Evolutionary conservation across 2,888 invertebrate genomes (phyloP).

Genomic region (Microdon myrmicae): DNA sequence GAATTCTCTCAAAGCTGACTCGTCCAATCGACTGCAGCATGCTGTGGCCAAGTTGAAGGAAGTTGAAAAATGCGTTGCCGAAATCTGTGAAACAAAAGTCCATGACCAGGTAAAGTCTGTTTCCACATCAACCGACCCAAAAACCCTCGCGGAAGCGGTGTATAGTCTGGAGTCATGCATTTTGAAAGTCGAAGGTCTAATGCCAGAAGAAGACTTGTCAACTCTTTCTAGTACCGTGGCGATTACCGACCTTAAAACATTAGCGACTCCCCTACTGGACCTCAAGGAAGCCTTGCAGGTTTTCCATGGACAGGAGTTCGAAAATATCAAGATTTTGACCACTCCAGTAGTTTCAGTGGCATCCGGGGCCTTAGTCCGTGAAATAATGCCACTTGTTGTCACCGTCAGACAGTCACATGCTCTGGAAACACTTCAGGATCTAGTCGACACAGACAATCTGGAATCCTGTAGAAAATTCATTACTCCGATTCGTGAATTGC

Average conservation of each 20-base stretch:
- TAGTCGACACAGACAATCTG: constrained; percentile 55
- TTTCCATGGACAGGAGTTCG: constrained; percentile 56
- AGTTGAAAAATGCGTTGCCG: constrained; percentile 64
- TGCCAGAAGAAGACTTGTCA: constrained; percentile 53
- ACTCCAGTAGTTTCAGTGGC: constrained; percentile 46
- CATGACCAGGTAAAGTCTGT: constrained; percentile 60
- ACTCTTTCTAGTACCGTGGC: constrained; percentile 28
- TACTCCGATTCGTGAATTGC: constrained; percentile 64
- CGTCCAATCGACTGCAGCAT: constrained; percentile 56
- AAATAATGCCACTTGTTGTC: constrained; percentile 55
- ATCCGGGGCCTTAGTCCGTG: constrained; percentile 53
- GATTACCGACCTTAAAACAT: constrained; percentile 34
- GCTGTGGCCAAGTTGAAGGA: constrained; percentile 64
- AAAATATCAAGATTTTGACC: constrained; percentile 53
- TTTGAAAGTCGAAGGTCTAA: constrained; percentile 60
- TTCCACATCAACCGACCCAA: constrained; percentile 59
- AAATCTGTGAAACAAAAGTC: constrained; percentile 61
- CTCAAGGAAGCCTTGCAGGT: constrained; percentile 56
- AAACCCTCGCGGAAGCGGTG: constrained; percentile 62
- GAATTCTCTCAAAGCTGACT: constrained; percentile 53
- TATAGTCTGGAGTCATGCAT: constrained; percentile 60
- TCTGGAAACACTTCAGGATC: constrained; percentile 55
- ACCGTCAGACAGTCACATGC: constrained; percentile 56
- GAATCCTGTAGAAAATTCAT: constrained; percentile 61
- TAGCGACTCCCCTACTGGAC: constrained; percentile 60